Percentiles rank a stretch among this genome's conserved stretches.
Evolutionary conservation across 1,140 invertebrate species (phyloP).

Genomic region (Ectropis grisescens): DNA sequence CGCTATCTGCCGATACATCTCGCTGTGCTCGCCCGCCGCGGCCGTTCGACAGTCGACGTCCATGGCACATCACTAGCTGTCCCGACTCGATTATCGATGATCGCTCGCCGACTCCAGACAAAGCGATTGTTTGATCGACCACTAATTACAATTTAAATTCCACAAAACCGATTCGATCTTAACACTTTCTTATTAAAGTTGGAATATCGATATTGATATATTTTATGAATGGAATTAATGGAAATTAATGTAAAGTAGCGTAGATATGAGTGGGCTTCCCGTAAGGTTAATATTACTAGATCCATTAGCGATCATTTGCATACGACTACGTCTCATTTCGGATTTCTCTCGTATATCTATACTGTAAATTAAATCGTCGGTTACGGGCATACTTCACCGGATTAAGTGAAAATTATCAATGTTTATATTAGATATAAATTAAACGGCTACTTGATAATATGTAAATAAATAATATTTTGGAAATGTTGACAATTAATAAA

Average conservation of each 20-base stretch:
- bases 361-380: conserved; percentile 13
- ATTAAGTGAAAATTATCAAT: conserved; percentile 41
- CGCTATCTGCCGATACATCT: conserved; percentile 50
- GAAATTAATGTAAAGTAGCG: conserved; percentile 44
- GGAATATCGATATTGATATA: no score
- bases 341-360: conserved; percentile 22
- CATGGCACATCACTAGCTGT: conserved; percentile 32
- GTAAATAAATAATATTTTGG: conserved; percentile 14
- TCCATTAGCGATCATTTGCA: conserved; percentile 38
- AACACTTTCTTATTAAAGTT: not conserved
- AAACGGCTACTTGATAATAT: conserved; percentile 23
- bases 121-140: conserved; percentile 34
- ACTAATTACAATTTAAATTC: conserved; percentile 30
- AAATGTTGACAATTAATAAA: no score
- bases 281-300: conserved; percentile 19
- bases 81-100: conserved; percentile 24
- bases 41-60: conserved; percentile 12
- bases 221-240: conserved; percentile 12
- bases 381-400: conserved; percentile 25
- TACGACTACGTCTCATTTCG: conserved; percentile 27
- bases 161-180: not conserved
- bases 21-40: no score
- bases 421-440: conserved; percentile 31
- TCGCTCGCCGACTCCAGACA: conserved; percentile 22
- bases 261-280: conserved; percentile 20